phyloP scores from a whole-genome alignment of 2,113 vertebrate genomes.

The Motacilla alba region DNA sequence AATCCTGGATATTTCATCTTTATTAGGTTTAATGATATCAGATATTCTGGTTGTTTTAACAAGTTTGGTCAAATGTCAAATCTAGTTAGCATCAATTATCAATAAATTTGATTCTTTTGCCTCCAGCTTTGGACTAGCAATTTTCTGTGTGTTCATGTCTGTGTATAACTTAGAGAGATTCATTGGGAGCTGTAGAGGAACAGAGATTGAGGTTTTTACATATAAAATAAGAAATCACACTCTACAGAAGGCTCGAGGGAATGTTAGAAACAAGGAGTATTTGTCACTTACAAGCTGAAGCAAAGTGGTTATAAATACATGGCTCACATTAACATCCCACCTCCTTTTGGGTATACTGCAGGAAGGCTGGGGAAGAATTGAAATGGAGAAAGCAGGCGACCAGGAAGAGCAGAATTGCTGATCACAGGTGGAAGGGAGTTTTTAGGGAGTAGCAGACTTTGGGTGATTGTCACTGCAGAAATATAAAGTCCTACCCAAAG shows the following conservation, averaged over 20 bases:
- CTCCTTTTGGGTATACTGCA: neutral
- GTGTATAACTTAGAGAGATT: neutral
- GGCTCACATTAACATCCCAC: neutral
- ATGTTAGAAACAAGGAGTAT: constrained; percentile 35
- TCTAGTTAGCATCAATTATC: neutral
- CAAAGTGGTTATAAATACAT: constrained; percentile 36
- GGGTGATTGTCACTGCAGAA: neutral
- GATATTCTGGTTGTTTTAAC: neutral
- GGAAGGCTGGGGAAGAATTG: neutral
- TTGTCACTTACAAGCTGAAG: constrained; percentile 36
- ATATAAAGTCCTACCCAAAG: neutral
- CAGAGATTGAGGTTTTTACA: constrained; percentile 30
- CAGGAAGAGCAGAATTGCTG: neutral
- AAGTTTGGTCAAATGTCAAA: neutral
- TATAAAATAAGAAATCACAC: constrained; percentile 22
- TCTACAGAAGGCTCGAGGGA: constrained; percentile 16
- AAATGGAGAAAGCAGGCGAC: neutral
- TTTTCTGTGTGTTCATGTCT: neutral
- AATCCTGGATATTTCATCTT: neutral
- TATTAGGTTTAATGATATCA: neutral
- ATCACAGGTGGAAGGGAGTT: no score
- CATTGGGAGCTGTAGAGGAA: neutral
- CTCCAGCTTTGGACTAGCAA: neutral
- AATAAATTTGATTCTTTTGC: neutral
- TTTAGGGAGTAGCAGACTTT: neutral